Base-by-base conservation (phyloP, 2,797 vertebrate species). In the Periophthalmus magnuspinnatus region DNA sequence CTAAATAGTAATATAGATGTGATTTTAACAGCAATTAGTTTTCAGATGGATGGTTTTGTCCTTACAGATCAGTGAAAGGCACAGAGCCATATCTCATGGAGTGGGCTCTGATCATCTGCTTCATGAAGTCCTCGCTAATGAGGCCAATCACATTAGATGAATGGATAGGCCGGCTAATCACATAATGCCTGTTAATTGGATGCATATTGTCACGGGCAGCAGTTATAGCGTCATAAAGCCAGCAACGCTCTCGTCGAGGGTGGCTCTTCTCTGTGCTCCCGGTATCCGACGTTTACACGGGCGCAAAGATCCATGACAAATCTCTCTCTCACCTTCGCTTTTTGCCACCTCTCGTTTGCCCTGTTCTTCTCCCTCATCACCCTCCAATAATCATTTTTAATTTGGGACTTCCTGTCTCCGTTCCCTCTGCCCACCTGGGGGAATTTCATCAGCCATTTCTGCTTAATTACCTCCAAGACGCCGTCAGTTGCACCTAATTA, bases 401-500 rank as follows among this genome's bases (percentile, higher is more conserved):
- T 91, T 89, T 82, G 66, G 64, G 76, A 75, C 77, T 86, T 86
- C 82, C 81, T 83, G 79, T 68, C 19, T 76, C 67, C 48, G 67
- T 67, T 76, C 72, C 47, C 36, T 19, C 66, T 68, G 72, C 80
- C 83, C 79, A 90, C 90, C 88, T 88, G 81, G 77, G 91, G 86
- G 89, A 86, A 79, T 86, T 83, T 83, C 84, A 87, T 87, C 86
- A 88, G 83, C 76, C 80, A 68, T 87, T 84, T 82, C 76, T 72
- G 71, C 80, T 83, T 93, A 92, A 92, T 92, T 91, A 92, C 89
- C 83, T 88, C 81, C 89, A 90, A 92, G 86, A 84, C 77, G 75
- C 88, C 86, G 90, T 91, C 92, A 91, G 48, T 93, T 89, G 88
- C 69, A 48, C 28, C 83, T 91, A 90, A 91, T 93, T 91, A 90